These are phyloP conservation scores for Troides aeacus DNA, from an alignment of 2,888 invertebrate genomes.

Conservation along the genomic window DNA sequence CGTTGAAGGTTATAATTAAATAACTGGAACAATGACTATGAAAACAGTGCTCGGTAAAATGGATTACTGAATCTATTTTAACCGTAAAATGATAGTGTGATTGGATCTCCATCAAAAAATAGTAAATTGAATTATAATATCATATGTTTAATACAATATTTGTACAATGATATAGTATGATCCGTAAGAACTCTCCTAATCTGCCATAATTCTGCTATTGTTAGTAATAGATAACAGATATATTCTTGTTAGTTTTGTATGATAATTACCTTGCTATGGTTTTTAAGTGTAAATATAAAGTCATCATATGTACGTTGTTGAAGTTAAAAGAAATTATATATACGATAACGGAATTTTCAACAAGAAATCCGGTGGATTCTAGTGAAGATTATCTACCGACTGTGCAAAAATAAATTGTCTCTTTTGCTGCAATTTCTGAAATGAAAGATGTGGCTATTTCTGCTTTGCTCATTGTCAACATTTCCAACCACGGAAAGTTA, in stretches of 20 bases:
- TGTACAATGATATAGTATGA: neutral
- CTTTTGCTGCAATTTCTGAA: conserved; percentile 26
- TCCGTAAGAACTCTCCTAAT: neutral
- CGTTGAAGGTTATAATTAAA: conserved; percentile 4
- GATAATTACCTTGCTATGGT: neutral
- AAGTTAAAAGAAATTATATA: neutral
- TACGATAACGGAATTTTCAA: conserved; percentile 8
- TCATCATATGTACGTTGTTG: neutral
- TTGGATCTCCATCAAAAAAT: neutral
- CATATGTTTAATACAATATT: neutral
- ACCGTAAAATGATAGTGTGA: neutral
- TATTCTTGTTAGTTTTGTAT: neutral
- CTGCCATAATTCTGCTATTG: neutral
- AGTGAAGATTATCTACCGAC: conserved; percentile 11
- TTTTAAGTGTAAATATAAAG: neutral
- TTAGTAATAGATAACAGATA: neutral
- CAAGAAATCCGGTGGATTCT: conserved; percentile 7
- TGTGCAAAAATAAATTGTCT: conserved; percentile 26
- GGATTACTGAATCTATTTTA: neutral
- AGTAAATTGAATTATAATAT: neutral
- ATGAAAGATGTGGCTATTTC: conserved; percentile 25
- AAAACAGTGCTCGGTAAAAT: conserved; percentile 1
- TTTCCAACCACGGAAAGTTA: conserved; percentile 21
- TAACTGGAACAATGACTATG: neutral
- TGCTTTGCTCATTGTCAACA: conserved; percentile 24